Conservation (phyloP, 53 echinoderm and acorn worm genomes). For the Luidia sarsii region DNA sequence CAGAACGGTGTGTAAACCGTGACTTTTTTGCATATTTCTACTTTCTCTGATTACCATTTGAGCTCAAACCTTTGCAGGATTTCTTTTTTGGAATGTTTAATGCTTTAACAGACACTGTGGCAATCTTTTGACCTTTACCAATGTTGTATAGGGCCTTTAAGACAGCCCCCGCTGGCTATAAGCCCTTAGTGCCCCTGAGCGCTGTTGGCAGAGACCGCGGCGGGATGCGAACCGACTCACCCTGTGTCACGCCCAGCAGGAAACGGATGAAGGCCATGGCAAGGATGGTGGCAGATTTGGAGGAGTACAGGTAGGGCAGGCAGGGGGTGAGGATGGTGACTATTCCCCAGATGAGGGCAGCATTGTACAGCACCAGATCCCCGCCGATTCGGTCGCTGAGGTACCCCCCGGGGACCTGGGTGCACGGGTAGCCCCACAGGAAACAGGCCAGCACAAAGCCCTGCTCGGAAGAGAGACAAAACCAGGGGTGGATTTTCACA, state of each 20-base stretch:
- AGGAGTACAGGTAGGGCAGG: slow-evolving; percentile 68
- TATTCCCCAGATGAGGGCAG: slow-evolving; percentile 71
- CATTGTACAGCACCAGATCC: slow-evolving; percentile 73
- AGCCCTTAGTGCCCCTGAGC: no score
- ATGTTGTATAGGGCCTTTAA: no score
- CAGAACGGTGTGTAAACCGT: no score
- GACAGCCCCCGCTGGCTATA: no score
- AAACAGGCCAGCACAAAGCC: slow-evolving; percentile 88
- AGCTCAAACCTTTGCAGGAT: no score
- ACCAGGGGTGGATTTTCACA: no score
- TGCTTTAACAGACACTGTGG: no score
- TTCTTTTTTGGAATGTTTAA: no score
- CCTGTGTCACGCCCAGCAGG: slow-evolving; percentile 84
- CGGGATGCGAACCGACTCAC: slow-evolving; percentile 37
- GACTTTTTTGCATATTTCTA: no score
- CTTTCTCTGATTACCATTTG: no score
- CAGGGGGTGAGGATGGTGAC: slow-evolving; percentile 74
- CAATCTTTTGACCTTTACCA: no score
- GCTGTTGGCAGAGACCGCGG: no score
- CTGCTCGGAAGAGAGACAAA: slow-evolving; percentile 46
- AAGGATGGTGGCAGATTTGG: slow-evolving; percentile 69
- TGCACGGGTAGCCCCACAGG: slow-evolving; percentile 95
- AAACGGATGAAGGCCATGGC: slow-evolving; percentile 85
- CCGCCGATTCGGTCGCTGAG: slow-evolving; percentile 92
- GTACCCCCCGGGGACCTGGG: slow-evolving; percentile 85